phyloP scores from a whole-genome alignment of 1,140 invertebrate genomes.

The Charaxes varanes region DNA sequence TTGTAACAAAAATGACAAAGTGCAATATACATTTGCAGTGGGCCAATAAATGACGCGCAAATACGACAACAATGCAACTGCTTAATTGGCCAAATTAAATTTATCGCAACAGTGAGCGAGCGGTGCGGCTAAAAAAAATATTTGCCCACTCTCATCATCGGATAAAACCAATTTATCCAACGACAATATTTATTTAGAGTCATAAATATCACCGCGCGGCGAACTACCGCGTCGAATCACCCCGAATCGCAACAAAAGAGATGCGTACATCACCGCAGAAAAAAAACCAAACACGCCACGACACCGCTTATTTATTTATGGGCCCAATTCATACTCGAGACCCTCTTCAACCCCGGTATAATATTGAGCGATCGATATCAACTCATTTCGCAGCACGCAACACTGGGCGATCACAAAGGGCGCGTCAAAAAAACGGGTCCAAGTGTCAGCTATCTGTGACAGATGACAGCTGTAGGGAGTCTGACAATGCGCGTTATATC shows the following conservation, averaged over 20 bases:
- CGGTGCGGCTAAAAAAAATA: conserved; percentile 29
- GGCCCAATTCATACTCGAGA: conserved; percentile 58
- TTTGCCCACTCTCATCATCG: conserved; percentile 24
- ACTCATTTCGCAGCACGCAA: conserved; percentile 52
- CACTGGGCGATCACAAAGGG: conserved; percentile 49
- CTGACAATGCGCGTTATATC: conserved; percentile 53
- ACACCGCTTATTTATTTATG: conserved; percentile 70
- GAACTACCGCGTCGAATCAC: conserved; percentile 48
- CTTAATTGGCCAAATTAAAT: conserved; percentile 25
- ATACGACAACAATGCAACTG: conserved; percentile 10
- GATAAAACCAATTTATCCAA: conserved; percentile 32
- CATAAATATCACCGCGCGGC: conserved; percentile 40
- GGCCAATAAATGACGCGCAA: conserved; percentile 5
- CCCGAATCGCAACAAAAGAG: conserved; percentile 47
- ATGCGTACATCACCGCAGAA: conserved; percentile 47
- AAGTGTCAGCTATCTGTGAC: conserved; percentile 65
- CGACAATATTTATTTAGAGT: conserved; percentile 44
- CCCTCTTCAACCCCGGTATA: conserved; percentile 48
- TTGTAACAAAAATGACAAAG: too few species aligned
- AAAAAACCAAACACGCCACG: conserved; percentile 59
- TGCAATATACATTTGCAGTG: too few species aligned
- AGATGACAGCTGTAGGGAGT: conserved; percentile 60
- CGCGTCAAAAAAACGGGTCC: conserved; percentile 57
- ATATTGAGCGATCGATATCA: conserved; percentile 67
- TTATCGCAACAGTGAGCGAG: conserved; percentile 12